These are phyloP conservation scores for Ophioderma brevispina DNA, from an alignment of 35 echinoderm and acorn worm species.

Conservation along the genomic window DNA sequence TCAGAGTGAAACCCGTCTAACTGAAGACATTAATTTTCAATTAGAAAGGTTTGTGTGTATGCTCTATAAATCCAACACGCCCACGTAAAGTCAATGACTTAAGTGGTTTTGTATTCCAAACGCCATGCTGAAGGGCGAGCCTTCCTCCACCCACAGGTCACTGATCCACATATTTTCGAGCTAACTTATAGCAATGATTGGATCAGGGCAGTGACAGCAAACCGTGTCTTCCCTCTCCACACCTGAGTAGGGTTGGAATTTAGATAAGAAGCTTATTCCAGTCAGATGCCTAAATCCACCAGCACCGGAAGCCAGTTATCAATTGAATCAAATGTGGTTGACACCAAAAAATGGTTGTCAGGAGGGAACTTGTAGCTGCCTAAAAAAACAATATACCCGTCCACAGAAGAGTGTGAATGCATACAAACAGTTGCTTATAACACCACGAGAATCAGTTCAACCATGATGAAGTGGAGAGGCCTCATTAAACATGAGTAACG, in stretches of 20 bases:
- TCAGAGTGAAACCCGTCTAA: neutral
- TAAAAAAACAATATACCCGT: too few relatives aligned
- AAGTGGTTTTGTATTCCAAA: constrained; percentile 7
- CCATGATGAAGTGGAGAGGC: too few relatives aligned
- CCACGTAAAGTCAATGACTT: neutral
- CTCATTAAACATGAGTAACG: too few relatives aligned
- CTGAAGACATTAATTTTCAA: neutral
- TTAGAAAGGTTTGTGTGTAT: constrained; percentile 12
- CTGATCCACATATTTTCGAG: neutral
- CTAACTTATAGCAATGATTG: neutral
- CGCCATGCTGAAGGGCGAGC: neutral
- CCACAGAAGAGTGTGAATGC: too few relatives aligned
- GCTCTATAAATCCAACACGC: too few relatives aligned
- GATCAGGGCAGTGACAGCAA: neutral
- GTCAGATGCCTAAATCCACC: constrained; percentile 6
- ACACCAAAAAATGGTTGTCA: too few relatives aligned
- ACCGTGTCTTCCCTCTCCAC: neutral
- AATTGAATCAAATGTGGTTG: too few relatives aligned
- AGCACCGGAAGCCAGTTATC: too few relatives aligned
- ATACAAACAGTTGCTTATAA: too few relatives aligned
- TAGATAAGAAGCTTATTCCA: neutral
- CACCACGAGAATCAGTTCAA: too few relatives aligned
- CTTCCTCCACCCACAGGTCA: constrained; percentile 6
- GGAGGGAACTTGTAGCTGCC: too few relatives aligned
- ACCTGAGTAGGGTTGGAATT: constrained; percentile 7